A percentile compares a stretch with the other conserved stretches of the same genome.
These are phyloP conservation scores for Mesorhabditis spiculigera DNA, from an alignment of 2,888 invertebrate genomes.

Conservation along the genomic window DNA sequence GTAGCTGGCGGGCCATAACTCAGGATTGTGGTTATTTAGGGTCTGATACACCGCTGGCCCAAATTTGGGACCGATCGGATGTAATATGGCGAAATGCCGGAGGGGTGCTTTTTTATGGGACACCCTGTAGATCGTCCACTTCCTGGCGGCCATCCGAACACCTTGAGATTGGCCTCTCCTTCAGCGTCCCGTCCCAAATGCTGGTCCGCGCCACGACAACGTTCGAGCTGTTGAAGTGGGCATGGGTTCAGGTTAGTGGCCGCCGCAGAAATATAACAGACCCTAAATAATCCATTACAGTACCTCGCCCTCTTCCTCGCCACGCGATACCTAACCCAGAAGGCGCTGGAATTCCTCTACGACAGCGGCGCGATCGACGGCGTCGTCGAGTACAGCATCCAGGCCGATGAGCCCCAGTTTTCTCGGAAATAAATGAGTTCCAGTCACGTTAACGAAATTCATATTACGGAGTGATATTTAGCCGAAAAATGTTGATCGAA, in stretches of 20 bases:
- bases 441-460: no score
- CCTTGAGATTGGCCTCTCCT: not conserved
- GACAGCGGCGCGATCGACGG: not conserved
- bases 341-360: not conserved
- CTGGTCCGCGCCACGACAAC: not conserved
- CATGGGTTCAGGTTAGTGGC: not conserved
- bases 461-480: no score
- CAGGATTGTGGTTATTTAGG: no score
- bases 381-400: not conserved
- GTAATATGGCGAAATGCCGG: no score
- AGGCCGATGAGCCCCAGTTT: no score
- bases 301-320: not conserved
- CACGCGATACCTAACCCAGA: not conserved
- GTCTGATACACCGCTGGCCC: no score
- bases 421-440: no score
- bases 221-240: slow-evolving; percentile 2
- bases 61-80: no score
- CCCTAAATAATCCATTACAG: not conserved
- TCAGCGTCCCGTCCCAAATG: not conserved
- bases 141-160: not conserved
- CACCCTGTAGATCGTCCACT: not conserved
- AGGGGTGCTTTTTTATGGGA: no score
- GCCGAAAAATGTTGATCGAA: no score
- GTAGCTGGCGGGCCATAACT: no score
- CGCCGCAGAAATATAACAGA: no score